phyloP scores from a whole-genome alignment of 2,888 invertebrate species.

The Tetragonisca angustula region DNA sequence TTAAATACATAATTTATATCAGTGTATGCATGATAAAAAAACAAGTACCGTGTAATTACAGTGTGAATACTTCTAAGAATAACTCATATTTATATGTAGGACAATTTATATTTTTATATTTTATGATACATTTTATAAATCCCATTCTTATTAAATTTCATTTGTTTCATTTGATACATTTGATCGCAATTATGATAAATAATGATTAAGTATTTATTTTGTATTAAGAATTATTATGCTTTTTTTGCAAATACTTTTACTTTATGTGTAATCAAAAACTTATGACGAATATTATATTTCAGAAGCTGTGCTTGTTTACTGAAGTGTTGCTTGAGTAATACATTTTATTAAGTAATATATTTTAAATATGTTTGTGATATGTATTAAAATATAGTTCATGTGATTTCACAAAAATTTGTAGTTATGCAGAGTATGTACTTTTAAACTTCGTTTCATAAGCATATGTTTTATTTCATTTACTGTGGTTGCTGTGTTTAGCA shows the following conservation, averaged over 20 bases:
- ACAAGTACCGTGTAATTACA: conserved; percentile 15
- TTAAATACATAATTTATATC: conserved; percentile 53
- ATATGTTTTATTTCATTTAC: conserved; percentile 25
- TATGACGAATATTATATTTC: conserved; percentile 13
- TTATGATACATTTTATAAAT: neutral
- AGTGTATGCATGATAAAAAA: conserved; percentile 45
- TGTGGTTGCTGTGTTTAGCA: conserved; percentile 31
- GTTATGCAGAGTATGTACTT: conserved; percentile 4
- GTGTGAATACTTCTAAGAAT: conserved; percentile 28
- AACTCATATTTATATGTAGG: conserved; percentile 29
- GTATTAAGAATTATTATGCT: conserved; percentile 4
- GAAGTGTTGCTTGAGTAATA: conserved; percentile 40
- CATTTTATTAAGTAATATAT: conserved; percentile 28
- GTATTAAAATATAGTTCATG: conserved; percentile 30
- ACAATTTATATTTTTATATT: conserved; percentile 12
- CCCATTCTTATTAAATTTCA: neutral
- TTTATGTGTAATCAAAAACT: conserved; percentile 15
- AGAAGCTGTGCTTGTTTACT: conserved; percentile 39
- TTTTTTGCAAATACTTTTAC: neutral
- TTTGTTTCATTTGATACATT: conserved; percentile 7
- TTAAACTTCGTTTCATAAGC: conserved; percentile 4
- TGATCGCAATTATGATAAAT: neutral
- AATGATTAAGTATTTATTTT: neutral
- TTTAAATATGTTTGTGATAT: conserved; percentile 28
- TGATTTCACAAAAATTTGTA: conserved; percentile 20